Conservation (phyloP, 64 coral and sea anemone genomes). For the Stichodactyla mertensii region DNA sequence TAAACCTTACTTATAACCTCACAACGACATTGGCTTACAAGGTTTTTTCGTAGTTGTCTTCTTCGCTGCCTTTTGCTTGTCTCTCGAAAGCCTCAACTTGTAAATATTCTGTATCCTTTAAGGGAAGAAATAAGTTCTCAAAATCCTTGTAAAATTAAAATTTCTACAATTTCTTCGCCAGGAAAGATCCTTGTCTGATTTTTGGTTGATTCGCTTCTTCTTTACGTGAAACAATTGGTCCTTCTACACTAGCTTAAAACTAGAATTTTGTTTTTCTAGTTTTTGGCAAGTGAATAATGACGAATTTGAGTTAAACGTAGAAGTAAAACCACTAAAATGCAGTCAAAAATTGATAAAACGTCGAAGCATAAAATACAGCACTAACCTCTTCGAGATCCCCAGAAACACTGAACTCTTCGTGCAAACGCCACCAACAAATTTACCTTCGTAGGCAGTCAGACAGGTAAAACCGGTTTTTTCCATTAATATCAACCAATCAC, state of each 20-base stretch:
- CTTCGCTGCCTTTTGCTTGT: slow-evolving; percentile 1
- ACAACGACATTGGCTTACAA: not conserved
- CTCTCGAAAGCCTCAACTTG: not conserved
- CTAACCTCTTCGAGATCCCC: not conserved
- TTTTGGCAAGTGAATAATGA: not conserved
- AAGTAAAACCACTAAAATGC: not conserved
- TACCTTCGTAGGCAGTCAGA: slow-evolving; percentile 10
- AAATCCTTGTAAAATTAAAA: not conserved
- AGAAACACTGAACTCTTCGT: slow-evolving; percentile 36
- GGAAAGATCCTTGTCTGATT: not conserved
- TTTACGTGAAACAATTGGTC: not conserved
- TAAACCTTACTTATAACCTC: not conserved
- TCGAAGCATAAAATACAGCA: too few relatives aligned
- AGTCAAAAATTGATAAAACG: not conserved
- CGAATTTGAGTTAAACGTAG: slow-evolving; percentile 2
- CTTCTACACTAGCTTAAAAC: not conserved
- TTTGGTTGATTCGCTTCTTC: not conserved
- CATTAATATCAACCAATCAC: slow-evolving; percentile 55
- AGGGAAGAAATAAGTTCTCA: not conserved
- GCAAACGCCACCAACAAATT: slow-evolving; percentile 29
- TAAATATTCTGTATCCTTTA: not conserved
- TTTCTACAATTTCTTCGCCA: not conserved
- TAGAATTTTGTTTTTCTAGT: not conserved
- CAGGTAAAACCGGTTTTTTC: slow-evolving; percentile 41
- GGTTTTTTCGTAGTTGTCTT: not conserved